phyloP scores from a whole-genome alignment of 2,888 invertebrate genomes.

The Papilio protenor region DNA sequence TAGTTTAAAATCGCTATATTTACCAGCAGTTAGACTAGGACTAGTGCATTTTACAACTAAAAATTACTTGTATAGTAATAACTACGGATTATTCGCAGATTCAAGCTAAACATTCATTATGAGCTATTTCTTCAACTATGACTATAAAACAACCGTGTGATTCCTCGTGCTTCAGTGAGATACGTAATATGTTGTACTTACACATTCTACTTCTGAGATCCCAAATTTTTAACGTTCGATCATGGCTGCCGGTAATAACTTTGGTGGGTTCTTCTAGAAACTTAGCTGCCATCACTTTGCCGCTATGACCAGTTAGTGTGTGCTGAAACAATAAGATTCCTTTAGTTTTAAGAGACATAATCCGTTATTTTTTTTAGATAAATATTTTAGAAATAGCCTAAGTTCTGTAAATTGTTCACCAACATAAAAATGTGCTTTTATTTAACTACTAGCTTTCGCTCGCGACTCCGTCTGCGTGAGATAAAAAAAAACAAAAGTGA shows the following conservation, averaged over 20 bases:
- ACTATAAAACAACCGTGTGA: no score
- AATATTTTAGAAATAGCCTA: neutral
- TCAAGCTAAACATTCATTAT: neutral
- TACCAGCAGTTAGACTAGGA: neutral
- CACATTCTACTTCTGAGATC: conserved; percentile 93
- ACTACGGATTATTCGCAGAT: neutral
- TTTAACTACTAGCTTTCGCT: no score
- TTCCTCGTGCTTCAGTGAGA: no score
- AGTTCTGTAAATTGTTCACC: neutral
- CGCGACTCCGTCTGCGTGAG: no score
- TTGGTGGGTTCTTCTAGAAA: conserved; percentile 96
- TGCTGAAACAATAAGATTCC: conserved; percentile 86
- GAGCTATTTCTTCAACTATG: neutral
- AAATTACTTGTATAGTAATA: neutral
- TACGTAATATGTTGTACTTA: conserved; percentile 56
- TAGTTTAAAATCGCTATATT: neutral
- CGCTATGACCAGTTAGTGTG: conserved; percentile 97
- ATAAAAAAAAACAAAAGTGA: no score
- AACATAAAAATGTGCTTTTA: no score
- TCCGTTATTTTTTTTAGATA: neutral
- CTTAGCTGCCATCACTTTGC: conserved; percentile 98
- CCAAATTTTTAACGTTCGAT: conserved; percentile 99
- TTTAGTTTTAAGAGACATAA: conserved; percentile 35
- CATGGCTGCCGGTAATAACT: conserved; percentile 99
- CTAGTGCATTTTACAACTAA: neutral